phyloP scores from a whole-genome alignment of 2,113 vertebrate genomes.

The Cyprinodon variegatus region DNA sequence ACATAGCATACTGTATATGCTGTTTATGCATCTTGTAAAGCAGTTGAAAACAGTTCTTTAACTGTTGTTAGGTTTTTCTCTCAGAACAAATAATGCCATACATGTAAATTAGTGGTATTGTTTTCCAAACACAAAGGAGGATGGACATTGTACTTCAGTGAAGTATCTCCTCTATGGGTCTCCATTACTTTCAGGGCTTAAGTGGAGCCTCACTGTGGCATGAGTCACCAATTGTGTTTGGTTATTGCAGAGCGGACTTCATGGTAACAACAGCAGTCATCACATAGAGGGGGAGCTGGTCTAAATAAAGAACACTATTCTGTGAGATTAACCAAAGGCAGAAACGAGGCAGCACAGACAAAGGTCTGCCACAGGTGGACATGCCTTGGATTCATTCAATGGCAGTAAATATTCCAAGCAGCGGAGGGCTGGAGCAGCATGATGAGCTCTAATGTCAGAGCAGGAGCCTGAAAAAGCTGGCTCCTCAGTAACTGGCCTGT shows the following conservation, averaged over 20 bases:
- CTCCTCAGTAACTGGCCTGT: slow-evolving; percentile 44
- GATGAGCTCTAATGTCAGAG: slow-evolving; percentile 27
- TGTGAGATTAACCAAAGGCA: slow-evolving; percentile 70
- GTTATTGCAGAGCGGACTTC: slow-evolving; percentile 60
- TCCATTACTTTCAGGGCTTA: slow-evolving; percentile 69
- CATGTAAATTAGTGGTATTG: slow-evolving; percentile 29
- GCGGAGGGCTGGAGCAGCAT: slow-evolving; percentile 16
- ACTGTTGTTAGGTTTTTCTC: slow-evolving; percentile 9
- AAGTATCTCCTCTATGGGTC: slow-evolving; percentile 41
- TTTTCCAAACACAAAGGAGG: slow-evolving; percentile 43
- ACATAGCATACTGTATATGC: neutral
- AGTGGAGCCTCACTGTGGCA: slow-evolving; percentile 32
- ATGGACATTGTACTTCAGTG: slow-evolving; percentile 26
- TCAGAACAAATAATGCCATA: neutral
- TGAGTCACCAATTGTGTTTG: slow-evolving; percentile 46
- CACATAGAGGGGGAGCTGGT: slow-evolving; percentile 47
- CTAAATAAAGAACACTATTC: slow-evolving; percentile 76
- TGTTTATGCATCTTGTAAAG: neutral
- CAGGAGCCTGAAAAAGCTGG: slow-evolving; percentile 56
- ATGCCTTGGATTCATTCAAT: slow-evolving; percentile 57
- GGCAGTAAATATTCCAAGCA: slow-evolving; percentile 55
- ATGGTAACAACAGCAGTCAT: slow-evolving; percentile 51
- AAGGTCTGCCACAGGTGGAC: slow-evolving; percentile 72
- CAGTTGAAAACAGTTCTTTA: neutral
- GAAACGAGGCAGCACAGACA: slow-evolving; percentile 49